phyloP scores from a whole-genome alignment of 2,797 vertebrate species.

The Rhabdomys pumilio region DNA sequence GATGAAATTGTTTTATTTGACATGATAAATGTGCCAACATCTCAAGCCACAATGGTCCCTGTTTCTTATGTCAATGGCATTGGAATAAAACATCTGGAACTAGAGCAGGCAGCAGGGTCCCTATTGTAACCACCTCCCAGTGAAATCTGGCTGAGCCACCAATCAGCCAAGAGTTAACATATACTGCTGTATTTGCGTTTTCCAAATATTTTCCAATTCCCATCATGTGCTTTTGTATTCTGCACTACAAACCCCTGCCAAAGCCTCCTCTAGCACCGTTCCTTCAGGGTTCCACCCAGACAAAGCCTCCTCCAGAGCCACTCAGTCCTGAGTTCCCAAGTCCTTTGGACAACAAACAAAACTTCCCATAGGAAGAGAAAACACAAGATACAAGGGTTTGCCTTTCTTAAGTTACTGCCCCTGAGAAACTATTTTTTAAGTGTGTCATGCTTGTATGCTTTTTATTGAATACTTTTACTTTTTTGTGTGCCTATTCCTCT shows the following conservation, averaged over 20 bases:
- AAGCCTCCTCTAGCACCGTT: conserved; percentile 84
- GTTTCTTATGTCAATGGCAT: conserved; percentile 47
- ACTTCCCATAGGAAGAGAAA: conserved; percentile 66
- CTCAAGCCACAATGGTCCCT: neutral
- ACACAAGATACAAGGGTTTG: neutral
- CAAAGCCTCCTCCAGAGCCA: conserved; percentile 83
- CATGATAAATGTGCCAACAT: neutral
- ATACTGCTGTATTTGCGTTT: conserved; percentile 83
- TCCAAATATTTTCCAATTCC: conserved; percentile 87
- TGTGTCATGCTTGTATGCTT: neutral
- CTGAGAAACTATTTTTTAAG: neutral
- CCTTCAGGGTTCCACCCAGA: conserved; percentile 78
- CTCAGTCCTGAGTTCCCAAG: conserved; percentile 82
- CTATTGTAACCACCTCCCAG: conserved; percentile 3
- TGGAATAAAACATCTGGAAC: conserved; percentile 60
- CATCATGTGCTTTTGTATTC: conserved; percentile 82
- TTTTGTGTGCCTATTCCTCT: neutral
- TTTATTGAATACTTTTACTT: conserved; percentile 44
- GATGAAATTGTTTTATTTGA: conserved; percentile 11
- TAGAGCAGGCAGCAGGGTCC: accelerated
- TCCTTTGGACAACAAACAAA: conserved; percentile 80
- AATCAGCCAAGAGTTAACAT: conserved; percentile 77
- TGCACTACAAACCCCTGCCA: conserved; percentile 74
- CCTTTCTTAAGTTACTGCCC: neutral
- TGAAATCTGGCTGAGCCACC: neutral